These are phyloP conservation scores for Pomacea maculata DNA, from an alignment of 1,140 invertebrate genomes.

Conservation along the genomic window DNA sequence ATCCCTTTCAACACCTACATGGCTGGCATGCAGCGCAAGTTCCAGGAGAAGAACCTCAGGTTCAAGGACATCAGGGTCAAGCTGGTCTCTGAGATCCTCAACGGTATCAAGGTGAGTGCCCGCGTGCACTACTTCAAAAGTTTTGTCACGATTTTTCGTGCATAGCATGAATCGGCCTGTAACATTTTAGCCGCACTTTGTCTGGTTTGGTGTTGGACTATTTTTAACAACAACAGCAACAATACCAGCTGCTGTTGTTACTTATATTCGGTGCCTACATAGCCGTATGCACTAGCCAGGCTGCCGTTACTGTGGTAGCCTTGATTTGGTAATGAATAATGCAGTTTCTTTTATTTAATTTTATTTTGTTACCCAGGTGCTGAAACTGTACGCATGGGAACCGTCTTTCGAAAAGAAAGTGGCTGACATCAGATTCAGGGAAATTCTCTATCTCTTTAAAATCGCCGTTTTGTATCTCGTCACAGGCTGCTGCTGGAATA, in stretches of 20 bases:
- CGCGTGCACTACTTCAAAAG: too few species aligned
- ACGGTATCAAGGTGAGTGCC: constrained; percentile 68
- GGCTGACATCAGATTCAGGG: constrained; percentile 49
- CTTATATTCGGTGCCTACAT: too few species aligned
- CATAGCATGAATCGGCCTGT: too few species aligned
- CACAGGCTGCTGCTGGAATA: constrained; percentile 95
- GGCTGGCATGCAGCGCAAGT: constrained; percentile 75
- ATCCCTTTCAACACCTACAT: constrained; percentile 81
- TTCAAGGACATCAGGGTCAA: constrained; percentile 70
- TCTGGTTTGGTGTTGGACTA: too few species aligned
- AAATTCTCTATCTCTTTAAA: constrained; percentile 63
- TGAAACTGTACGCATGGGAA: constrained; percentile 58
- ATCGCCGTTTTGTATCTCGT: constrained; percentile 68
- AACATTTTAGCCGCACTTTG: too few species aligned
- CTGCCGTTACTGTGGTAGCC: too few species aligned
- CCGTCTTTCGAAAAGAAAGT: constrained; percentile 68
- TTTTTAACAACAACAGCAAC: too few species aligned
- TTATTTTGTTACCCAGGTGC: constrained; percentile 65
- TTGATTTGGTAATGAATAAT: too few species aligned
- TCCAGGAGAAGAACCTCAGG: constrained; percentile 67
- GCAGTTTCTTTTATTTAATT: too few species aligned
- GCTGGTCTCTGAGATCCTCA: constrained; percentile 63
- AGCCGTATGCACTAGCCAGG: too few species aligned
- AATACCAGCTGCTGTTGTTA: too few species aligned
- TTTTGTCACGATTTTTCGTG: too few species aligned